phyloP scores from a whole-genome alignment of 2,113 vertebrate genomes.

The cattle (Bos taurus) region DNA sequence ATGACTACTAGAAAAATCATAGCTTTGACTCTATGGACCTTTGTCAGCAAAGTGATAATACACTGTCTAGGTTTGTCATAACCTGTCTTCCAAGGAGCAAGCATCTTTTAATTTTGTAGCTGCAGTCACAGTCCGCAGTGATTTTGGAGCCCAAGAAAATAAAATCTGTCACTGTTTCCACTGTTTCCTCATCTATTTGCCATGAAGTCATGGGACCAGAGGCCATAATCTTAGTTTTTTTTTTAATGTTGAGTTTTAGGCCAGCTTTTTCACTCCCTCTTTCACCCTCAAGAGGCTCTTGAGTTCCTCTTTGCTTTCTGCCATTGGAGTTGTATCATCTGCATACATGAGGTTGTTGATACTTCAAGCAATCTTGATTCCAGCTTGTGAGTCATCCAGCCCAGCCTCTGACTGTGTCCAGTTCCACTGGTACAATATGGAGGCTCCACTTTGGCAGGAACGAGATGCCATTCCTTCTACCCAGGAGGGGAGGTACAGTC shows the following conservation, averaged over 20 bases:
- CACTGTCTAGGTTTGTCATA: not conserved
- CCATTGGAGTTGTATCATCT: rapidly evolving
- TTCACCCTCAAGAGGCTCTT: not conserved
- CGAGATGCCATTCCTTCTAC: not conserved
- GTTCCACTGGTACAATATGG: not conserved
- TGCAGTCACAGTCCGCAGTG: not conserved
- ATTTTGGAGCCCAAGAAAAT: not conserved
- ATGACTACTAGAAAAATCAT: not conserved
- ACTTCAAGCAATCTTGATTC: not conserved
- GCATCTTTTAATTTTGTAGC: not conserved
- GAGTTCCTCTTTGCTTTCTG: not conserved
- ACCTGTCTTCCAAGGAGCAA: not conserved
- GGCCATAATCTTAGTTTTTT: not conserved
- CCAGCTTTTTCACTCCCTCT: not conserved
- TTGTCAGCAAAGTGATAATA: not conserved
- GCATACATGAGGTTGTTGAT: not conserved
- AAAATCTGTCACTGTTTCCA: not conserved
- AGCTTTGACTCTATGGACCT: not conserved
- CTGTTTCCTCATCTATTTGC: not conserved
- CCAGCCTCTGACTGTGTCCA: not conserved
- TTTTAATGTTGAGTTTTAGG: not conserved
- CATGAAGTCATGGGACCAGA: not conserved
- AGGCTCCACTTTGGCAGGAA: not conserved
- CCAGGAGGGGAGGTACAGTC: not conserved
- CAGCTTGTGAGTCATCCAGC: not conserved